phyloP scores from a whole-genome alignment of 2,113 vertebrate genomes.

The Trematocara zebra region DNA sequence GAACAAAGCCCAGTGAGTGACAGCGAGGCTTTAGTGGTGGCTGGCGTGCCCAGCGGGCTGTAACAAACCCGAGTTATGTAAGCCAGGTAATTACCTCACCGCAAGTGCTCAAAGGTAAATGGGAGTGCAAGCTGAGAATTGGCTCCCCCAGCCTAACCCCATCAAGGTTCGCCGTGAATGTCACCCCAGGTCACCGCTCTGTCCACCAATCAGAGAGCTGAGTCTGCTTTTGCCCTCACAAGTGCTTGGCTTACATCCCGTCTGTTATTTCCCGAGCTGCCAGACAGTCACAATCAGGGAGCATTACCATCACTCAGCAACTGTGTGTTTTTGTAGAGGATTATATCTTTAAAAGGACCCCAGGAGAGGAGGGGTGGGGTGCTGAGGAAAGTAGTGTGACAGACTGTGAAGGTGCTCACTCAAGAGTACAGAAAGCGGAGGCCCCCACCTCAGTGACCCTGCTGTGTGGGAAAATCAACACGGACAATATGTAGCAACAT shows the following conservation, averaged over 20 bases:
- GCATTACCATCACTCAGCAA: slow-evolving; percentile 66
- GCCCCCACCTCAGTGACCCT: slow-evolving; percentile 54
- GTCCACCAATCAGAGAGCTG: slow-evolving; percentile 41
- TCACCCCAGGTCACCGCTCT: slow-evolving; percentile 24
- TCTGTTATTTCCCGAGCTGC: slow-evolving; percentile 27
- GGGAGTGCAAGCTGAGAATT: slow-evolving; percentile 36
- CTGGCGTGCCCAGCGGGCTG: not conserved
- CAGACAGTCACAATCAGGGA: slow-evolving; percentile 52
- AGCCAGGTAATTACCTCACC: slow-evolving; percentile 67
- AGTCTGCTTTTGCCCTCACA: not conserved
- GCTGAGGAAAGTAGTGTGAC: slow-evolving; percentile 40
- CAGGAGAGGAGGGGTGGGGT: not conserved
- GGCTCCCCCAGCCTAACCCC: slow-evolving; percentile 2
- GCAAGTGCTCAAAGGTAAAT: slow-evolving; percentile 49
- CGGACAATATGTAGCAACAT: slow-evolving; percentile 31
- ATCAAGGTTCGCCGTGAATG: slow-evolving; percentile 13
- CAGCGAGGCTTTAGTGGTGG: slow-evolving; percentile 2
- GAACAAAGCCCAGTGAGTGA: slow-evolving; percentile 47
- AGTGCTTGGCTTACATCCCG: slow-evolving; percentile 15
- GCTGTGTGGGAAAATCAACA: slow-evolving; percentile 63
- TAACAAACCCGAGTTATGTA: slow-evolving; percentile 53
- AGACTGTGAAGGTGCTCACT: slow-evolving; percentile 63
- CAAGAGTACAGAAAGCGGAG: slow-evolving; percentile 61
- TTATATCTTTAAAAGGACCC: slow-evolving; percentile 60
- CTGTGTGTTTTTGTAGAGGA: slow-evolving; percentile 65